Evolutionary conservation across 2,797 vertebrate species (phyloP).

Genomic region (Florisuga fusca): DNA sequence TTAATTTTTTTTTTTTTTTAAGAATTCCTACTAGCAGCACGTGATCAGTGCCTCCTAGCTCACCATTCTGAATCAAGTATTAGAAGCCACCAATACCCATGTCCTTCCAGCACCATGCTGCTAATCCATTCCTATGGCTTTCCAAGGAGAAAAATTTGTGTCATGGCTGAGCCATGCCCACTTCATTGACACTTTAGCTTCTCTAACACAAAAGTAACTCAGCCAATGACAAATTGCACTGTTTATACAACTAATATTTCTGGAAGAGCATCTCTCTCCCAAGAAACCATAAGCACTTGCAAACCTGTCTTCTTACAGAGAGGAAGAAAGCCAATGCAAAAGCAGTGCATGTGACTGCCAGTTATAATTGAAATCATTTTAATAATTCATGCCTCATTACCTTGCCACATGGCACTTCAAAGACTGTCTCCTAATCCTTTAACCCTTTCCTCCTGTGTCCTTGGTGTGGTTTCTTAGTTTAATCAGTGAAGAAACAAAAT

Average conservation of each 20-base stretch:
- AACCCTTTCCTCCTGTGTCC: conserved; percentile 46
- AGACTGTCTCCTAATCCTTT: conserved; percentile 63
- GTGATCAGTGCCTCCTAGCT: neutral
- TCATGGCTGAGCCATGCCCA: neutral
- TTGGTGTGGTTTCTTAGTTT: conserved; percentile 49
- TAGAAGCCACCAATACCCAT: neutral
- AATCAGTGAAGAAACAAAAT: conserved; percentile 53
- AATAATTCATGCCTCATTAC: conserved; percentile 73
- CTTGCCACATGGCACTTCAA: conserved; percentile 67
- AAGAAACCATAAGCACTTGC: neutral
- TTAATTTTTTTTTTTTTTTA: neutral
- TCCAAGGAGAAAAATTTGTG: neutral
- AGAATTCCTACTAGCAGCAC: neutral
- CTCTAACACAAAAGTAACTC: neutral
- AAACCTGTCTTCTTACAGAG: conserved; percentile 11
- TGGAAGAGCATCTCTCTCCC: neutral
- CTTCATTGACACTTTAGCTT: neutral
- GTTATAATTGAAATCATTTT: conserved; percentile 65
- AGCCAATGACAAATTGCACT: neutral
- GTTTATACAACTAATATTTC: neutral
- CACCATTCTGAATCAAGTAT: neutral
- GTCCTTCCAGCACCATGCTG: neutral
- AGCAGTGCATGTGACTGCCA: neutral
- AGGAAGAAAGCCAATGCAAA: conserved; percentile 23
- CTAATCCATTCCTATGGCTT: neutral